A percentile compares a stretch with the other conserved stretches of the same genome.
Evolutionary conservation across 1,140 invertebrate genomes (phyloP).

Genomic region (Atta colombica): DNA sequence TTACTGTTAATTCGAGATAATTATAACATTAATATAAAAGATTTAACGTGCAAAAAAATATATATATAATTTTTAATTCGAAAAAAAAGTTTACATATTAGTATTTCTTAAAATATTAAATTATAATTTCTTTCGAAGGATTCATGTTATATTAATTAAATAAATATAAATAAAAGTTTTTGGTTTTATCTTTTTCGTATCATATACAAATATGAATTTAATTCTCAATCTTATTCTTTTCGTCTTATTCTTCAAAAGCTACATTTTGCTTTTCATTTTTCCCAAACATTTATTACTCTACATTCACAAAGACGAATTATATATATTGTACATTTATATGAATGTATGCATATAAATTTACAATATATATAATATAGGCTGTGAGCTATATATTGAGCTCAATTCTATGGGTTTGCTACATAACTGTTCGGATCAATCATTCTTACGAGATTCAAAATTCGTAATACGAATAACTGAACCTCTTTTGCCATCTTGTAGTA

Average conservation of each 20-base stretch:
- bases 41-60: neutral
- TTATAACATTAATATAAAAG: neutral
- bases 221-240: neutral
- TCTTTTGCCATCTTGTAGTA: slow-evolving; percentile 22
- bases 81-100: slow-evolving; percentile 19
- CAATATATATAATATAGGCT: neutral
- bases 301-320: neutral
- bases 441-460: neutral
- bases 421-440: neutral
- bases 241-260: neutral
- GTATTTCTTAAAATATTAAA: slow-evolving; percentile 18
- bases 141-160: neutral
- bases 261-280: neutral
- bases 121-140: neutral
- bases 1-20: neutral
- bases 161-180: neutral
- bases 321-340: too few species aligned
- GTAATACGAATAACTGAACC: neutral
- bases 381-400: neutral
- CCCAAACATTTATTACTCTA: neutral
- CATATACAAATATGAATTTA: neutral
- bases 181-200: neutral
- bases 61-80: neutral
- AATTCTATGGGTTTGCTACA: neutral
- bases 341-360: neutral